Base-by-base conservation (phyloP, 2,888 invertebrate species). In the Cetonia aurata region DNA sequence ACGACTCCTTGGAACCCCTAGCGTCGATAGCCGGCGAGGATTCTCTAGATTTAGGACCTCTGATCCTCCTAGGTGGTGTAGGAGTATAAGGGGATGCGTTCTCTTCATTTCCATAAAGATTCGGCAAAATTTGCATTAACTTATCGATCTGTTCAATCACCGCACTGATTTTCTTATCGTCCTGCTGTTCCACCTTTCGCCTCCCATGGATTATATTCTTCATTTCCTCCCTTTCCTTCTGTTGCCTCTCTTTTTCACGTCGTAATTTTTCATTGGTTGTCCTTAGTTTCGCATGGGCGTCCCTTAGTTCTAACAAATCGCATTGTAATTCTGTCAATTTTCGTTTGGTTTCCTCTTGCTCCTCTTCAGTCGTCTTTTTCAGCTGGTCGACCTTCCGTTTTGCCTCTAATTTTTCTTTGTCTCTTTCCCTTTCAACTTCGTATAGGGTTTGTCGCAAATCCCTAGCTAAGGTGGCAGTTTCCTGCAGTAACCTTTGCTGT, bases 181-280 rank as follows among this genome's bases (percentile, higher is more conserved):
- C 93, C 78, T 91, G 92, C 83, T 90, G 87, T 73, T 87, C 88
- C 25, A 84, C 77, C 74, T 86, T 83, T 74, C 86, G 85, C 75
- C 85, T 86, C 71, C 86, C 87, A 67, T 85, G 80, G 60, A 87
- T 85, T 53, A 85, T 79, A 65, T 85, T 83, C 71, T 86, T 85
- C 67, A 87, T 81, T 66, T 88, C 87, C 75, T 93, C 93, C 68
- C 94, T 88, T 79, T 95, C 96, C 75, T 91, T 90, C 78, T 96
- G 96, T 80, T 93, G 90, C 0, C 94, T 88, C 80, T 96, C 96
- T 73, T 95, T 93, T 83, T 96, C 96, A 44, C 95, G 88, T 60
- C 96, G 88, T 74, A 96, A 86, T 80, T 96, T 95, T 80, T 96
- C 96, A 82, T 96, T 96, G 33, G 96, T 94, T 3, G 96, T 96